Conservation (phyloP, 2,888 invertebrate genomes). For the Coelopa pilipes region DNA sequence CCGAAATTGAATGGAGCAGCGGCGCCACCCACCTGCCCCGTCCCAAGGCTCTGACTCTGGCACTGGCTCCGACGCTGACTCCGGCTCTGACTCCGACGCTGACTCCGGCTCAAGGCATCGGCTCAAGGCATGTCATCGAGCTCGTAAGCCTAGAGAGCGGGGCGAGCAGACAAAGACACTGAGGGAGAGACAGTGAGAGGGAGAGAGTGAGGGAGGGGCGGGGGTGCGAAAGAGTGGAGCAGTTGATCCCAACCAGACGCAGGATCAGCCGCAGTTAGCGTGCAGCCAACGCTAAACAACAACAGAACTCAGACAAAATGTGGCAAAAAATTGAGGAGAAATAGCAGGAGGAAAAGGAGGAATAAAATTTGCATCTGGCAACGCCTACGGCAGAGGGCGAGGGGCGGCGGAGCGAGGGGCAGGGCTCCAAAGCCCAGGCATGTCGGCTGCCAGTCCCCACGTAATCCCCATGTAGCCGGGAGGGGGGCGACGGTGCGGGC, state of each 20-base stretch:
- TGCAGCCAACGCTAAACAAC: no score
- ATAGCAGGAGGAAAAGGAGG: not conserved
- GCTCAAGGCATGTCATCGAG: slow-evolving; percentile 15
- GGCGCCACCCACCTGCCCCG: not conserved
- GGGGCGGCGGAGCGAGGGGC: not conserved
- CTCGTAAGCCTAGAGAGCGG: no score
- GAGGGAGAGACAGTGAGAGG: no score
- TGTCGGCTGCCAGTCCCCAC: slow-evolving; percentile 43
- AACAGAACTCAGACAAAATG: not conserved
- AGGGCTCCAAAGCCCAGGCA: not conserved
- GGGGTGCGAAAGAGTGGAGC: no score
- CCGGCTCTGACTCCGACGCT: not conserved
- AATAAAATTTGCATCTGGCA: slow-evolving; percentile 15
- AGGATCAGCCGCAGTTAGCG: no score
- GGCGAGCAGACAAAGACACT: no score
- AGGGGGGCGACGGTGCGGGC: slow-evolving; percentile 47
- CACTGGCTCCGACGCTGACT: not conserved
- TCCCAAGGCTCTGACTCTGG: no score
- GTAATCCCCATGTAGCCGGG: slow-evolving; percentile 26
- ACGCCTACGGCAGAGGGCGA: not conserved
- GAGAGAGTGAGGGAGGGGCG: no score
- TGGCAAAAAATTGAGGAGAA: not conserved
- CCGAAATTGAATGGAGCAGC: not conserved
- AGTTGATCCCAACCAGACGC: no score
- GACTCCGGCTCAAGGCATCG: not conserved